Percentiles rank a stretch among this genome's conserved stretches.
These are phyloP conservation scores for Aphis craccivora DNA, from an alignment of 1,140 invertebrate species.

Conservation along the genomic window DNA sequence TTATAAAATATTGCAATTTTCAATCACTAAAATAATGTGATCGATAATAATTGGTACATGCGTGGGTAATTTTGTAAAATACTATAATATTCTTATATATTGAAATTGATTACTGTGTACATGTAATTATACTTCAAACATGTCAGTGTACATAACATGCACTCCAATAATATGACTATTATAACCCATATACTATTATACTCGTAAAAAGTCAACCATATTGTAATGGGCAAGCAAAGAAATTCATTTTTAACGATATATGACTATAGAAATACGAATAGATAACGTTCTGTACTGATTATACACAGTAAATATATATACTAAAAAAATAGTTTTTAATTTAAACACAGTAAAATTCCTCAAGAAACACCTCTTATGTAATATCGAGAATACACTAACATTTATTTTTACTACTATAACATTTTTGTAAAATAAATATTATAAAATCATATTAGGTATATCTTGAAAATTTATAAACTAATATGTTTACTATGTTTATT, in stretches of 20 bases:
- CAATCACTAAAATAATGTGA: not conserved
- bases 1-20: not conserved
- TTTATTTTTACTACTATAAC: not conserved
- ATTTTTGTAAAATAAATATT: not conserved
- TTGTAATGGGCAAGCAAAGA: not conserved
- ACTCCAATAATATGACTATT: not conserved
- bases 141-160: not conserved
- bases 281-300: not conserved
- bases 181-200: not conserved
- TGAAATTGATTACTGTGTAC: not conserved
- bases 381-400: not conserved
- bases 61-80: not conserved
- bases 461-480: not conserved
- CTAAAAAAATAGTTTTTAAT: not conserved
- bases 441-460: no score
- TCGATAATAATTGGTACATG: not conserved
- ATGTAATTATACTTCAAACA: not conserved
- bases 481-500: not conserved
- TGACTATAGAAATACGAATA: not conserved
- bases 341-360: not conserved
- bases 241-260: not conserved
- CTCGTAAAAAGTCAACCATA: not conserved
- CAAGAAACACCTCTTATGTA: not conserved
- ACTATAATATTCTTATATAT: not conserved
- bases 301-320: not conserved